Percentiles rank a stretch among this genome's conserved stretches.
phyloP scores from a whole-genome alignment of 2,797 vertebrate species.

The Melanotaenia parkinsoni region DNA sequence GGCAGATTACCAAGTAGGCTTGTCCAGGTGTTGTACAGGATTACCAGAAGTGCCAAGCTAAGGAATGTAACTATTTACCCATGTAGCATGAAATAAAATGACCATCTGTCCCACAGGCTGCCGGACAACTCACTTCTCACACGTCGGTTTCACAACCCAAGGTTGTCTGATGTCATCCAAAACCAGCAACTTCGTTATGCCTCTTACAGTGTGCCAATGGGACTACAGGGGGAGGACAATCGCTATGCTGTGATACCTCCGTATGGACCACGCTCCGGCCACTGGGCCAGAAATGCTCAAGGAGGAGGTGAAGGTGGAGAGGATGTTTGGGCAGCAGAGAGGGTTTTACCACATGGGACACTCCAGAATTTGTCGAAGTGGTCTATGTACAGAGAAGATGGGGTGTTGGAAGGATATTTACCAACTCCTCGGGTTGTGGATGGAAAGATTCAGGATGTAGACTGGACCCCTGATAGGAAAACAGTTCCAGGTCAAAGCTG shows the following conservation, averaged over 20 bases:
- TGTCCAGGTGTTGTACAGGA: constrained; percentile 17
- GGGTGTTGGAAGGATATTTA: constrained; percentile 74
- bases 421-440: constrained; percentile 54
- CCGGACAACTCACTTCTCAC: constrained; percentile 73
- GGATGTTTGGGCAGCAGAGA: constrained; percentile 85
- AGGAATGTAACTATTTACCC: not conserved
- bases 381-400: constrained; percentile 81
- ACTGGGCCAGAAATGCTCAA: constrained; percentile 81
- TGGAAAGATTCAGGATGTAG: constrained; percentile 52
- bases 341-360: constrained; percentile 81
- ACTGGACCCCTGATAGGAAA: constrained; percentile 81
- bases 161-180: constrained; percentile 73
- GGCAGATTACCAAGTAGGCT: constrained; percentile 6
- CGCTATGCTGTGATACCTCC: constrained; percentile 91
- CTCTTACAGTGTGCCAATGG: constrained; percentile 81
- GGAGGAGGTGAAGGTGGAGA: constrained; percentile 78
- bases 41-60: not conserved
- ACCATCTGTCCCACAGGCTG: constrained; percentile 59
- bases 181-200: constrained; percentile 82
- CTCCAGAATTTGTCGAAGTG: constrained; percentile 81
- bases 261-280: constrained; percentile 82
- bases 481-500: constrained; percentile 82
- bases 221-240: constrained; percentile 77
- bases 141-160: constrained; percentile 78
- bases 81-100: not conserved